A percentile compares a stretch with the other conserved stretches of the same genome.
Conservation (phyloP, 2,888 invertebrate species). For the Melanargia galathea region DNA sequence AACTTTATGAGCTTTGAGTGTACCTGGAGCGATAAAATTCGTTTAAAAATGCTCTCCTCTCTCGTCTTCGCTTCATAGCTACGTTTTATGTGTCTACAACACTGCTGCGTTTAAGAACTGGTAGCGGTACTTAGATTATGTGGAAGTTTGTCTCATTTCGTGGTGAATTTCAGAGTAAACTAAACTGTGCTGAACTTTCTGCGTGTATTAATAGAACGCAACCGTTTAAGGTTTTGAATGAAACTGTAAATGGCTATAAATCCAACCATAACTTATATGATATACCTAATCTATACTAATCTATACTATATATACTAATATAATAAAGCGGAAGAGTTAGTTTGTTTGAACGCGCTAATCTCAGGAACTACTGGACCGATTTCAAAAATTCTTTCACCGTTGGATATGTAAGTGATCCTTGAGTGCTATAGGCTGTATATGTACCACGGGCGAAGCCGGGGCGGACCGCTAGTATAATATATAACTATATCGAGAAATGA, state of each 20-base stretch:
- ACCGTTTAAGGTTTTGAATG: not conserved
- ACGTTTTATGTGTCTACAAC: constrained; percentile 15
- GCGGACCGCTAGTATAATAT: too few species aligned
- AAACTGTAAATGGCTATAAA: not conserved
- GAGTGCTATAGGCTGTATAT: too few species aligned
- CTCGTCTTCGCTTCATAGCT: constrained; percentile 1
- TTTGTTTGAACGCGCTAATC: not conserved
- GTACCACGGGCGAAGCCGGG: too few species aligned
- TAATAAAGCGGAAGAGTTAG: too few species aligned
- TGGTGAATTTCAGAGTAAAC: constrained; percentile 3
- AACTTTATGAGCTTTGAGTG: constrained; percentile 27
- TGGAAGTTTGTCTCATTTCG: constrained; percentile 5
- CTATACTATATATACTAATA: too few species aligned
- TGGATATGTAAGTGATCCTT: too few species aligned
- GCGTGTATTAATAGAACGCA: not conserved
- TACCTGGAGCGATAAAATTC: constrained; percentile 25
- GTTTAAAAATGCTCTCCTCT: constrained; percentile 16
- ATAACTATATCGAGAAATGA: too few species aligned
- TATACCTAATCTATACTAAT: too few species aligned
- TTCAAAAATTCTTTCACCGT: too few species aligned
- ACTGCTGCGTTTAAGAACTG: not conserved
- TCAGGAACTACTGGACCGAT: too few species aligned
- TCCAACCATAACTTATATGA: not conserved
- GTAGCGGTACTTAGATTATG: constrained; percentile 2
- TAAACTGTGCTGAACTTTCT: not conserved